A percentile compares a stretch with the other conserved stretches of the same genome.
phyloP scores from a whole-genome alignment of 2,888 invertebrate species.

The Ennomos erosarius region DNA sequence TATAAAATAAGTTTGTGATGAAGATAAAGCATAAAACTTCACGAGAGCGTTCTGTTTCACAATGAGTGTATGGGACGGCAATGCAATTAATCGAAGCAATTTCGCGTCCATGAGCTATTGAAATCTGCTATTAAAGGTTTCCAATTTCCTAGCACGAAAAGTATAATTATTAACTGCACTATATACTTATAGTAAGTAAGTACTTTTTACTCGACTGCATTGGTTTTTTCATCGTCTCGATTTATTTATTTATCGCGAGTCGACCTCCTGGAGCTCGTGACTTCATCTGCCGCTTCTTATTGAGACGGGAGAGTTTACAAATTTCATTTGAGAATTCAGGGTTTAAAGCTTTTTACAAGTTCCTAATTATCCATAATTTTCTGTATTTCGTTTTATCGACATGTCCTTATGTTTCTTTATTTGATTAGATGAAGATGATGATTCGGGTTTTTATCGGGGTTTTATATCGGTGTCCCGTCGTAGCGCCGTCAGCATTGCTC shows the following conservation, averaged over 20 bases:
- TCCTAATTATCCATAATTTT: slow-evolving; percentile 29
- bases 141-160: slow-evolving; percentile 62
- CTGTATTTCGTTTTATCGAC: slow-evolving; percentile 36
- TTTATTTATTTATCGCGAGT: slow-evolving; percentile 67
- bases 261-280: slow-evolving; percentile 53
- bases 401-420: slow-evolving; percentile 37
- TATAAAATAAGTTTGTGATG: slow-evolving; percentile 47
- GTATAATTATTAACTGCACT: slow-evolving; percentile 60
- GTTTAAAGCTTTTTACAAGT: slow-evolving; percentile 29
- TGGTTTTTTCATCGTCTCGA: slow-evolving; percentile 65
- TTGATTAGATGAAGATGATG: slow-evolving; percentile 38
- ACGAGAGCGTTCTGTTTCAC: slow-evolving; percentile 55
- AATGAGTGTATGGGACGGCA: slow-evolving; percentile 54
- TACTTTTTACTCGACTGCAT: slow-evolving; percentile 56
- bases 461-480: slow-evolving; percentile 64
- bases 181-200: too few relatives aligned
- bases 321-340: slow-evolving; percentile 26
- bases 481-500: slow-evolving; percentile 58
- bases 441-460: slow-evolving; percentile 59
- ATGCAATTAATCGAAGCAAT: slow-evolving; percentile 70
- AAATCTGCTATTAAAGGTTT: slow-evolving; percentile 68
- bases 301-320: slow-evolving; percentile 38
- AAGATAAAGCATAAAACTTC: slow-evolving; percentile 54
- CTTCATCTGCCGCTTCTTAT: slow-evolving; percentile 54
- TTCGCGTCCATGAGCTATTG: slow-evolving; percentile 70